These are phyloP conservation scores for Anguilla pacifica DNA, from an alignment of 2,797 vertebrate species.

Conservation along the genomic window DNA sequence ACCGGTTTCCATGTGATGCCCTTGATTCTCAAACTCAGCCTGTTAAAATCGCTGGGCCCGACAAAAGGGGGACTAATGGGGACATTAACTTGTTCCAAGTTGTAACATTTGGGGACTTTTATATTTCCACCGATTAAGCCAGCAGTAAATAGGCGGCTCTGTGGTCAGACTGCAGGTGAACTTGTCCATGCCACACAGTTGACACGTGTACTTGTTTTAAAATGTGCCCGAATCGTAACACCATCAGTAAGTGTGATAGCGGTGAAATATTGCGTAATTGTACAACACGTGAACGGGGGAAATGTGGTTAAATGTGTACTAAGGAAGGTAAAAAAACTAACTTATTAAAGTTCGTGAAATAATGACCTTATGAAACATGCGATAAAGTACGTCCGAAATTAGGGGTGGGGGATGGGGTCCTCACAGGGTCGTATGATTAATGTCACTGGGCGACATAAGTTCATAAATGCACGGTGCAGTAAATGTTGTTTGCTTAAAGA, in stretches of 20 bases:
- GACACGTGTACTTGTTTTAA: slow-evolving; percentile 6
- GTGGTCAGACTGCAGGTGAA: neutral
- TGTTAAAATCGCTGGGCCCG: neutral
- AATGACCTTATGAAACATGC: neutral
- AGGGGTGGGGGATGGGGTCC: neutral
- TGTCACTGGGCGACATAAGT: slow-evolving; percentile 6
- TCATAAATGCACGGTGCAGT: neutral
- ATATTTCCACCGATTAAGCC: neutral
- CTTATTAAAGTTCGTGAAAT: neutral
- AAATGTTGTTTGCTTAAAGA: slow-evolving; percentile 3
- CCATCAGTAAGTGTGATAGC: neutral
- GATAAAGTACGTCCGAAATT: slow-evolving; percentile 1
- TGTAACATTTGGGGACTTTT: neutral
- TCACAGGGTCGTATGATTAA: slow-evolving; percentile 40
- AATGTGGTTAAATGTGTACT: neutral
- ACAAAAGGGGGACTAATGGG: neutral
- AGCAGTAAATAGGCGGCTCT: neutral
- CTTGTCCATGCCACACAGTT: neutral
- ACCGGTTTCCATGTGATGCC: slow-evolving; percentile 10
- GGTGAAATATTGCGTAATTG: neutral
- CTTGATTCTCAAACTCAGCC: neutral
- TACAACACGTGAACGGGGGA: neutral
- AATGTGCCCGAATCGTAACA: neutral
- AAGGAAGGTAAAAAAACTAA: neutral
- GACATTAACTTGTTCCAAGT: neutral